Base-by-base conservation (phyloP, 1,140 invertebrate species). In the Adelges cooleyi region DNA sequence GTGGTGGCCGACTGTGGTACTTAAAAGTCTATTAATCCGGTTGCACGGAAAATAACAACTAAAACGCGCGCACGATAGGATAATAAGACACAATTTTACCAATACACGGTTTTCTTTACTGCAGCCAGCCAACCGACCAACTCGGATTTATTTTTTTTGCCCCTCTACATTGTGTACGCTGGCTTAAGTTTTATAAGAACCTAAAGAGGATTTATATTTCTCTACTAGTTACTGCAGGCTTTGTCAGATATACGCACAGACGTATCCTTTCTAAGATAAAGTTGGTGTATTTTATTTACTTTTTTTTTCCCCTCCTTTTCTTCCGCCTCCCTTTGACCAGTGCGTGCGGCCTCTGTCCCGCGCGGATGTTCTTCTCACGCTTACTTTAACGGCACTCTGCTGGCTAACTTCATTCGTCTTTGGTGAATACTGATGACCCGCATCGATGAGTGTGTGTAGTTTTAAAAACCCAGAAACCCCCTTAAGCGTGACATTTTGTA, bases 161-260 rank as follows among this genome's bases (percentile, higher is more conserved):
- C 38, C 18, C 22, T 38, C 3, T 38, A n/a, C n/a, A n/a, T n/a
- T n/a, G n/a, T 40, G 20, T 25, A 33, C 40, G 53, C 42, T 42
- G 53, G 38, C 42, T 38, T 40, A 56, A 56, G 53, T 44, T n/a
- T n/a, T 56, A 44, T 27, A 44, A 56, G 23, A 44, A 22, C 18
- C 53, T 44, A 56, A 56, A 56, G 22, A 42, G 38, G 53, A 56
- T 56, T 56, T 56, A 56, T 44, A n/a, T 40, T 27, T 54, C 52
- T 42, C 9, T 42, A 10, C 36, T 13, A 44, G 22, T 56, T 44
- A 56, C 53, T 56, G 13, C 53, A 4, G 38, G 5, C 22, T 56
- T 25, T 44, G 22, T 25, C 38, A 25, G 38, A 56, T 40, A 23
- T 40, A 54, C 6, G n/a, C 11, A 13, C 33, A 33, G 11, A 33